Conservation (phyloP, 2,113 vertebrate genomes). For the Nymphicus hollandicus region DNA sequence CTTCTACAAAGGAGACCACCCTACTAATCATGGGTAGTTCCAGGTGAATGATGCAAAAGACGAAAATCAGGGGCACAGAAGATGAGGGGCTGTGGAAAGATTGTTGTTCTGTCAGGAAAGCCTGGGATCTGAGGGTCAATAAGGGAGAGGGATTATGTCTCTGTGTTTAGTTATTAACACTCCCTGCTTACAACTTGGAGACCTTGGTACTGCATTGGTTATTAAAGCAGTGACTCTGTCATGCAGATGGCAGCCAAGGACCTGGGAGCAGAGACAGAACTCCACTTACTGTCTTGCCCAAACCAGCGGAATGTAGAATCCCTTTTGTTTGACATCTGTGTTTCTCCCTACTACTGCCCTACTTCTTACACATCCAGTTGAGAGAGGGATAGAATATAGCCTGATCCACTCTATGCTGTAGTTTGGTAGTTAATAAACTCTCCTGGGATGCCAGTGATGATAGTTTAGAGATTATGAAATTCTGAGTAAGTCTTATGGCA, state of each 20-base stretch:
- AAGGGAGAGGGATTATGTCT: neutral
- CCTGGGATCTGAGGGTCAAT: rapidly evolving
- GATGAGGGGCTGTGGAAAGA: rapidly evolving
- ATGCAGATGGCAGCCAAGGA: neutral
- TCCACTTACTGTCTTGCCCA: neutral
- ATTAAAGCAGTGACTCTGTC: neutral
- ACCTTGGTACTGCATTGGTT: neutral
- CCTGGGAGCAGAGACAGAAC: neutral
- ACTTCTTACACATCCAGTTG: neutral
- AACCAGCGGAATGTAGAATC: rapidly evolving
- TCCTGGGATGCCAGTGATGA: neutral
- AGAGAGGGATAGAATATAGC: neutral
- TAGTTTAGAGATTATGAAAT: neutral
- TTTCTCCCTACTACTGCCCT: neutral
- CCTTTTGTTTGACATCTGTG: neutral
- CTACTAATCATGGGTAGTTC: neutral
- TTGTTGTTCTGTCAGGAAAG: neutral
- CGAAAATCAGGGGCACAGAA: rapidly evolving
- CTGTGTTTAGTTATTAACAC: neutral
- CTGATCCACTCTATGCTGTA: neutral
- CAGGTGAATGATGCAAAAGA: neutral
- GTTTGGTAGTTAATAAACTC: neutral
- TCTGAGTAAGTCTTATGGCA: neutral
- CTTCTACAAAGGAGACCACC: neutral
- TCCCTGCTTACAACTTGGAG: neutral